Conservation (phyloP, 2,113 vertebrate genomes). For the Pterocles gutturalis region DNA sequence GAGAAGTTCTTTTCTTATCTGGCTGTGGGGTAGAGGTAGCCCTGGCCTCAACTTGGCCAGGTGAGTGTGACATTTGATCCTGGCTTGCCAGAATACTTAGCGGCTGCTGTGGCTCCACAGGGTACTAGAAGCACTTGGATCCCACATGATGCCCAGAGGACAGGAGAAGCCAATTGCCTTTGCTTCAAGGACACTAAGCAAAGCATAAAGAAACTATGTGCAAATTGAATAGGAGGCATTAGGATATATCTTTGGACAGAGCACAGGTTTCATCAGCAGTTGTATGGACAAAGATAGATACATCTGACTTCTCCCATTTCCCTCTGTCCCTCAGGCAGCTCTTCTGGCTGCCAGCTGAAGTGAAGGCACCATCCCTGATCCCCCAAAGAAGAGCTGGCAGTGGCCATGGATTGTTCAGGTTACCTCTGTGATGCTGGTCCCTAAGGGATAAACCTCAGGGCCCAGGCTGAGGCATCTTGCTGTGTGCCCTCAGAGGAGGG, state of each 20-base stretch:
- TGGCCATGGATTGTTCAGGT: not conserved
- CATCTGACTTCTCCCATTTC: not conserved
- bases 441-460: not conserved
- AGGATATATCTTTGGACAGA: constrained; percentile 22
- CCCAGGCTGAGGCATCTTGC: not conserved
- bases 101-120: not conserved
- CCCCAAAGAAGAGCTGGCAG: not conserved
- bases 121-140: constrained; percentile 34
- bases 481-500: not conserved
- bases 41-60: not conserved
- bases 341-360: not conserved
- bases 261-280: constrained; percentile 40
- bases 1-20: not conserved
- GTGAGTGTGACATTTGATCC: not conserved
- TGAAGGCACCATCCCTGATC: not conserved
- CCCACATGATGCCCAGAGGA: constrained; percentile 45
- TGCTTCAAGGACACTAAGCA: constrained; percentile 57
- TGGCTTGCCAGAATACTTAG: not conserved
- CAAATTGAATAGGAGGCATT: constrained; percentile 55
- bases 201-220: constrained; percentile 55
- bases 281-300: not conserved
- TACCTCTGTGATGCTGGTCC: not conserved
- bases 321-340: not conserved
- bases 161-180: constrained; percentile 59
- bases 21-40: not conserved